Evolutionary conservation across 2,797 vertebrate genomes (phyloP).

Genomic region (Argya squamiceps): DNA sequence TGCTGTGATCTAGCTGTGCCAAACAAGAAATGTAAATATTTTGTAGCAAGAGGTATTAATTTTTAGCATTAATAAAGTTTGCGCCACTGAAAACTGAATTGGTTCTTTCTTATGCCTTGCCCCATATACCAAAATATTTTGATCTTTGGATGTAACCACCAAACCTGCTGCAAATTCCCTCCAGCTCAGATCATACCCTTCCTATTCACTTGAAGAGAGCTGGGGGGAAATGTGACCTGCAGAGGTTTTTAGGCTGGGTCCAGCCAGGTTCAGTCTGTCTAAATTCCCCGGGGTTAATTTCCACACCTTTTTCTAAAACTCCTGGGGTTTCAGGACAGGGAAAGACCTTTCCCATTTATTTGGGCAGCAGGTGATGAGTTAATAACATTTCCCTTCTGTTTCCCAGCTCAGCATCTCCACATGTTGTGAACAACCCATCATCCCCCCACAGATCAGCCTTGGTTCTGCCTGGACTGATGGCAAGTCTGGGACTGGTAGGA

Average conservation of each 20-base stretch:
- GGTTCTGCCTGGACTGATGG: accelerated
- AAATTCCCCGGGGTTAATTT: not conserved
- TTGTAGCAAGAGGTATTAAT: slow-evolving; percentile 28
- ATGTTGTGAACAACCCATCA: not conserved
- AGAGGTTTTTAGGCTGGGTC: not conserved
- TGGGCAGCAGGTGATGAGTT: not conserved
- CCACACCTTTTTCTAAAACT: not conserved
- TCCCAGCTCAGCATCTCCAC: not conserved
- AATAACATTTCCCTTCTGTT: not conserved
- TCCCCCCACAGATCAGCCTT: not conserved
- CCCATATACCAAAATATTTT: slow-evolving; percentile 27
- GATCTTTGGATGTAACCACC: slow-evolving; percentile 30
- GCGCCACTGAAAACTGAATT: not conserved
- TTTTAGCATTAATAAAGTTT: slow-evolving; percentile 13
- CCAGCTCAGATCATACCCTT: not conserved
- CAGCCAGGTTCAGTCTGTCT: not conserved
- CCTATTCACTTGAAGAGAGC: not conserved
- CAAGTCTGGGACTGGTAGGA: accelerated
- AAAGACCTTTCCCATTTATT: not conserved
- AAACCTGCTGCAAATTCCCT: slow-evolving; percentile 46
- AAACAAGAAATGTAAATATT: slow-evolving; percentile 52
- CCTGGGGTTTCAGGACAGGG: not conserved
- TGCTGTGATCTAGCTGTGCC: not conserved
- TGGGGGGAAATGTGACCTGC: not conserved
- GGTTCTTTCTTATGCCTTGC: slow-evolving; percentile 24